Evolutionary conservation across 2,888 invertebrate species (phyloP).

Genomic region (Steinernema hermaphroditum): DNA sequence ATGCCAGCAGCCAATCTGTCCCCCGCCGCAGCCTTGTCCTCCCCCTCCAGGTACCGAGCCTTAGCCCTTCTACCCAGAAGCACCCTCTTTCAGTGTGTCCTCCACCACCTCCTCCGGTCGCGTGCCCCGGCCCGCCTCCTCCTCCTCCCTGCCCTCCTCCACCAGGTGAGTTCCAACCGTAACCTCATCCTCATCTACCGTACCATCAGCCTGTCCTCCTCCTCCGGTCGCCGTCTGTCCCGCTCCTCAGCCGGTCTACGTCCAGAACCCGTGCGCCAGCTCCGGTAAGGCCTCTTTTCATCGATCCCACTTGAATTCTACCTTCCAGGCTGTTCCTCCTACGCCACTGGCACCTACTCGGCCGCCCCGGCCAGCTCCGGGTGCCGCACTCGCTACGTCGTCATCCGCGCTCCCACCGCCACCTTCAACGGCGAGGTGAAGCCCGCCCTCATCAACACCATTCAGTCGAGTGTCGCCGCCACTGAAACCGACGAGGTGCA

Average conservation of each 20-base stretch:
- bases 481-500: background rate
- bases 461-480: background rate
- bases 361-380: background rate
- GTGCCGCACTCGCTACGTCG: slow-evolving; percentile 20
- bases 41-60: background rate
- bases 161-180: slow-evolving; percentile 31
- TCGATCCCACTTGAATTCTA: no score
- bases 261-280: slow-evolving; percentile 21
- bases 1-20: slow-evolving; percentile 34
- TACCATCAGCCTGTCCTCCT: background rate
- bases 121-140: background rate
- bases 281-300: no score
- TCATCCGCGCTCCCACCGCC: slow-evolving; percentile 21
- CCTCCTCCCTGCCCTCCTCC: slow-evolving; percentile 47
- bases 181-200: background rate
- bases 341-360: background rate
- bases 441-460: background rate
- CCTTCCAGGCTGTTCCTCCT: background rate
- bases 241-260: slow-evolving; percentile 46
- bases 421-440: slow-evolving; percentile 13
- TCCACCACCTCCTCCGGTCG: slow-evolving; percentile 2
- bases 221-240: slow-evolving; percentile 41
- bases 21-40: slow-evolving; percentile 1
- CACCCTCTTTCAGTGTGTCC: slow-evolving; percentile 36
- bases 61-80: no score